Evolutionary conservation across 2,113 vertebrate species (phyloP), one percentile per base, ranked within the genome.

Genomic region (Grallaria varia): DNA sequence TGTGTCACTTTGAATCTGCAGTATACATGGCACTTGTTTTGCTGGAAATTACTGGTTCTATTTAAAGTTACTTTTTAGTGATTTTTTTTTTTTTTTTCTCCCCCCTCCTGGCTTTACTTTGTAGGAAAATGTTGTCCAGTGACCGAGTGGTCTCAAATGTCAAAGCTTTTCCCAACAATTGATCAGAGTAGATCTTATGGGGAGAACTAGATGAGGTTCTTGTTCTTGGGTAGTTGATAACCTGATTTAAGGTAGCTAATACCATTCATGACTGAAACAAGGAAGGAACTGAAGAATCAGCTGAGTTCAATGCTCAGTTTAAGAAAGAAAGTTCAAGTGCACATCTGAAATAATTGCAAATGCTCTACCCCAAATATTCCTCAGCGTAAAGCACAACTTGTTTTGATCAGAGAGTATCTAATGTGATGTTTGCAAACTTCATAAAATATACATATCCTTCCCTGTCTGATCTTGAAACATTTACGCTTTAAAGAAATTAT

Each of bases 371-470:
- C 17, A 87, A 82, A 58, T 81, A 60, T 78, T 92, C 49, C 40
- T 89, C 60, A 56, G 60, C 37, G 67, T 39, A 95, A 83, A 82
- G 23, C 44, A 69, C 28, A 85, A 84, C 72, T 18, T 64, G 87
- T 96, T 96, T 96, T 93, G 80, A 92, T 89, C 82, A 95, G 74
- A 94, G 69, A 91, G 33, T 30, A 89, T 83, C 62, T 88, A 95
- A 92, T 84, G 55, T 86, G 87, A 89, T 50, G 62, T 63, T 94
- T 95, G 60, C 72, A 81, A 78, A 74, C 79, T 89, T 96, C 75
- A 94, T 96, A 88, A 96, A 91, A 92, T 93, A 94, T 83, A 66
- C 40, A 94, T 93, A 33, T 28, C 6, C 9, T 87, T 78, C 49
- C 31, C 68, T 73, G 44, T 79, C 68, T 96, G 86, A 93, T 93